These are phyloP conservation scores for Ciconia boyciana DNA, from an alignment of 2,113 vertebrate species.

Conservation along the genomic window DNA sequence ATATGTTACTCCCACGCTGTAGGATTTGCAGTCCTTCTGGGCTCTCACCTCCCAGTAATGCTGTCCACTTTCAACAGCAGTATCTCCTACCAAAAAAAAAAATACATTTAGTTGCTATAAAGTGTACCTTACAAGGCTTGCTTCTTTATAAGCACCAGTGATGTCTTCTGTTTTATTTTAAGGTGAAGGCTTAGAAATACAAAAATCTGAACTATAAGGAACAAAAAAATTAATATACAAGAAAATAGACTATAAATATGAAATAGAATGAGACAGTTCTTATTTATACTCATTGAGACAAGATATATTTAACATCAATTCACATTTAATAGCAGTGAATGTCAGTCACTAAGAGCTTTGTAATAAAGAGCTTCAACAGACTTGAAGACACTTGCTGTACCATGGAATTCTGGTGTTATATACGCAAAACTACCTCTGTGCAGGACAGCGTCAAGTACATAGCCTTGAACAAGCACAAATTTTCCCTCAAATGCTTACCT, in stretches of 20 bases:
- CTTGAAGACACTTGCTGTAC: background rate
- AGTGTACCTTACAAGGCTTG: background rate
- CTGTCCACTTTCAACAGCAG: constrained; percentile 80
- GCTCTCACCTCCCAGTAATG: constrained; percentile 94
- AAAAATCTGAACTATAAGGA: background rate
- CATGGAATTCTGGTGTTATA: background rate
- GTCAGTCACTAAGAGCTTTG: background rate
- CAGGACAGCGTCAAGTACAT: background rate
- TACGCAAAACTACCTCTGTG: background rate
- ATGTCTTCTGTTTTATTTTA: background rate
- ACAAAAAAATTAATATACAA: background rate
- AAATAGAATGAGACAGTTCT: background rate
- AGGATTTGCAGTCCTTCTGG: constrained; percentile 90
- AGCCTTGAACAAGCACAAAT: background rate
- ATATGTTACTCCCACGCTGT: constrained; percentile 87
- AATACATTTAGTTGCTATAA: background rate
- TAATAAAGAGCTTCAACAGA: background rate
- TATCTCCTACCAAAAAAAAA: constrained; percentile 80
- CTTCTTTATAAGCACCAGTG: background rate
- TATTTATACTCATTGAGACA: background rate
- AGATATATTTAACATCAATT: background rate
- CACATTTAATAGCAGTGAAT: background rate
- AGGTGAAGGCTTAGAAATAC: background rate
- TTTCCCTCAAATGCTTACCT: background rate
- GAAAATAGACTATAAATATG: background rate